phyloP scores from a whole-genome alignment of 2,888 invertebrate genomes.

The Spodoptera exigua region DNA sequence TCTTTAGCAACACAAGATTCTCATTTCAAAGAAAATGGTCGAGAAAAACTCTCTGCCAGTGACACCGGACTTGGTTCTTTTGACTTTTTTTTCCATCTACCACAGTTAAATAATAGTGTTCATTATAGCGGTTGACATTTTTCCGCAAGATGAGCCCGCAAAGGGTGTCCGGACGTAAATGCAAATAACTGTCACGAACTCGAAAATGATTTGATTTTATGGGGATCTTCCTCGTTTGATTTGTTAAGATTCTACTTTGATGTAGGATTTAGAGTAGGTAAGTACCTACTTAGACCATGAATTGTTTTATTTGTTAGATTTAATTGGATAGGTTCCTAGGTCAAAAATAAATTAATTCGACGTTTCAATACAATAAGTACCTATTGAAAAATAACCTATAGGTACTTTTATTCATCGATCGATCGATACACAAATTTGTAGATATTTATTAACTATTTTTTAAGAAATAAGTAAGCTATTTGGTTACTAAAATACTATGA shows the following conservation, averaged over 20 bases:
- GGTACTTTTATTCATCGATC: too few relatives aligned
- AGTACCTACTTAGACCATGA: neutral
- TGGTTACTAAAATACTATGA: too few relatives aligned
- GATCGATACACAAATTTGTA: too few relatives aligned
- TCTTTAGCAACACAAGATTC: slow-evolving; percentile 30
- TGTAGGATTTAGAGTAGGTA: neutral
- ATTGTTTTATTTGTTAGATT: neutral
- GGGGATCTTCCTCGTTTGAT: slow-evolving; percentile 36
- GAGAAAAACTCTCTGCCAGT: slow-evolving; percentile 34
- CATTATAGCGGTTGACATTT: slow-evolving; percentile 51
- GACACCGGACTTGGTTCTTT: slow-evolving; percentile 22
- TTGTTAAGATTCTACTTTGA: slow-evolving; percentile 24
- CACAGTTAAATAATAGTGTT: slow-evolving; percentile 55
- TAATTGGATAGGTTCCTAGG: too few relatives aligned
- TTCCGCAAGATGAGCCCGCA: slow-evolving; percentile 48
- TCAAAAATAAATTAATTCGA: too few relatives aligned
- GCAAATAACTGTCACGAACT: slow-evolving; percentile 50
- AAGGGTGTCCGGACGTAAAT: slow-evolving; percentile 48
- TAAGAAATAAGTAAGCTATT: too few relatives aligned
- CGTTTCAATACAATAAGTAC: too few relatives aligned
- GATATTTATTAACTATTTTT: too few relatives aligned
- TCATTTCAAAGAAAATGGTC: slow-evolving; percentile 41
- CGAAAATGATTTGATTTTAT: slow-evolving; percentile 44
- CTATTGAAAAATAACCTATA: too few relatives aligned
- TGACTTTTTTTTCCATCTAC: slow-evolving; percentile 35